Conservation (phyloP, 2,797 vertebrate genomes). For the Allobates femoralis region DNA sequence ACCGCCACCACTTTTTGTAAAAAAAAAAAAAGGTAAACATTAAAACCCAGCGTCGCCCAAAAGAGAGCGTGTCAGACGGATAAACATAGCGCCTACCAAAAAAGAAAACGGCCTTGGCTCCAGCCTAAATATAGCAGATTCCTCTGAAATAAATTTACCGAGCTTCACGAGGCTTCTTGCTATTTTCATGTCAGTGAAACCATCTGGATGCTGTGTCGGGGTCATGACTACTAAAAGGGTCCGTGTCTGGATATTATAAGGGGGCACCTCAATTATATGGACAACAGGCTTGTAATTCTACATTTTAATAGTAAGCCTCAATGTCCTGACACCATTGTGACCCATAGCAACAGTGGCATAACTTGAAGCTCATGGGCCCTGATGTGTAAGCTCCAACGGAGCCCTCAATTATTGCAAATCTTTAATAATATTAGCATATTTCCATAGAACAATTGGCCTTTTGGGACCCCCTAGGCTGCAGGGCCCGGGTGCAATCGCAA, state of each 20-base stretch:
- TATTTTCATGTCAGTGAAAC: constrained; percentile 40
- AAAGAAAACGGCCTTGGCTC: constrained; percentile 31
- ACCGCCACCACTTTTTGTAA: neutral
- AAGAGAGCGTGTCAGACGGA: neutral
- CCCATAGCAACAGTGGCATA: too few relatives aligned
- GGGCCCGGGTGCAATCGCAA: too few relatives aligned
- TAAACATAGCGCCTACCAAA: constrained; percentile 38
- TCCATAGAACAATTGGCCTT: too few relatives aligned
- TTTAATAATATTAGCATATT: too few relatives aligned
- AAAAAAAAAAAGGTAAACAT: neutral
- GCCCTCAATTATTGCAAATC: too few relatives aligned
- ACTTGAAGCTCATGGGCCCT: too few relatives aligned
- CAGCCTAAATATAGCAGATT: constrained; percentile 52
- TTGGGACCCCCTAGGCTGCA: too few relatives aligned
- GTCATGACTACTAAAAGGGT: neutral
- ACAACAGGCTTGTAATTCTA: neutral
- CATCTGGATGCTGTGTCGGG: neutral
- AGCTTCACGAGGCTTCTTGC: constrained; percentile 17
- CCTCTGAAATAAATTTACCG: constrained; percentile 48
- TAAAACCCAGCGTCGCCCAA: neutral
- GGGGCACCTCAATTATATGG: neutral
- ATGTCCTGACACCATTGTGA: neutral
- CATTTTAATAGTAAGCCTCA: neutral
- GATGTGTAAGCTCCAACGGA: too few relatives aligned
- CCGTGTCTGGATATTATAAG: neutral